Evolutionary conservation across 2,888 invertebrate species (phyloP).

Genomic region (Alloplasta piceator): DNA sequence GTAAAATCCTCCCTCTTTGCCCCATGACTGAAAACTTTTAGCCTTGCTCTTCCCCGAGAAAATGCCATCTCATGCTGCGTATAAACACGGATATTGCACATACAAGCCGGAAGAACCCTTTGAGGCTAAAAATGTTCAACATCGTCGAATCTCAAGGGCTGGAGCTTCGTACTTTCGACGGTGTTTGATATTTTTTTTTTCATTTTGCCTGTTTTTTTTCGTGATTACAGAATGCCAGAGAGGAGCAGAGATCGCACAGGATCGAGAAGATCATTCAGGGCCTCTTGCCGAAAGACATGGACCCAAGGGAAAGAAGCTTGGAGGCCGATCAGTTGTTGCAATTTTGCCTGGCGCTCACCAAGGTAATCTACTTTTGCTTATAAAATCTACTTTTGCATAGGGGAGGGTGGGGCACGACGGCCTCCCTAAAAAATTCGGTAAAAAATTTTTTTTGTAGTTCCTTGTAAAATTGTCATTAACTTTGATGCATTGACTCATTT

Average conservation of each 20-base stretch:
- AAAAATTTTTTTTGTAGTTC: not conserved
- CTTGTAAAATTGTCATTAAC: too few relatives aligned
- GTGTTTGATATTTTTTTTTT: slow-evolving; percentile 3
- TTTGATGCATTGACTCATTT: too few relatives aligned
- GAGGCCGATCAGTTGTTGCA: slow-evolving; percentile 82
- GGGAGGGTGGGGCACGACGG: too few relatives aligned
- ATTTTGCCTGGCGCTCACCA: slow-evolving; percentile 82
- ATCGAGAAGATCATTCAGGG: slow-evolving; percentile 81
- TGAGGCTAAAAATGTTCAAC: slow-evolving; percentile 2
- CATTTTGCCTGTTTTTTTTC: slow-evolving; percentile 6
- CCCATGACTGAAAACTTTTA: slow-evolving; percentile 37
- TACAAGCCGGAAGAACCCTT: slow-evolving; percentile 26
- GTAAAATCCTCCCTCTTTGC: slow-evolving; percentile 32
- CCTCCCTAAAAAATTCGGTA: too few relatives aligned
- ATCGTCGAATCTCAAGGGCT: slow-evolving; percentile 1
- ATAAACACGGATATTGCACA: not conserved
- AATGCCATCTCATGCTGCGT: slow-evolving; percentile 29
- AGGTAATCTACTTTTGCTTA: slow-evolving; percentile 75
- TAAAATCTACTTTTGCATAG: not conserved
- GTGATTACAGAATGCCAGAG: slow-evolving; percentile 78
- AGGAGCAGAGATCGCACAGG: slow-evolving; percentile 80
- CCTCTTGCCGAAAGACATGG: slow-evolving; percentile 82
- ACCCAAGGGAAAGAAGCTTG: slow-evolving; percentile 78
- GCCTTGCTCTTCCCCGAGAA: slow-evolving; percentile 8
- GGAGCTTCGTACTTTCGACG: slow-evolving; percentile 21